Evolutionary conservation across 1,140 invertebrate species (phyloP).

Genomic region (Nebria ingens): DNA sequence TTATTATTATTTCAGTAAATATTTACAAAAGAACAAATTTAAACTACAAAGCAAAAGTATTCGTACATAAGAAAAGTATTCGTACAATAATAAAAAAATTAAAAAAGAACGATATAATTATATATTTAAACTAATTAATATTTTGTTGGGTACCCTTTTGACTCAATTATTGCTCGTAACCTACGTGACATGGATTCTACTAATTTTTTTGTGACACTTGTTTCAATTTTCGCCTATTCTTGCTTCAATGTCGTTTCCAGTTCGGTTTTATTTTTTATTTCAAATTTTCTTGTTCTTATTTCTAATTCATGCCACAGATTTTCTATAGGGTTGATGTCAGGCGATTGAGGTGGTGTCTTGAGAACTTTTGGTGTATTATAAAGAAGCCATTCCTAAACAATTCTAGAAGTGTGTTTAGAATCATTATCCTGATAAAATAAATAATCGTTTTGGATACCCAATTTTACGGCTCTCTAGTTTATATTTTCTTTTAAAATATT

Average conservation of each 20-base stretch:
- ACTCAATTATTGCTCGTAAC: background rate
- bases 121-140: background rate
- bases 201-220: background rate
- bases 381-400: background rate
- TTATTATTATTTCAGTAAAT: too few species aligned
- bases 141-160: background rate
- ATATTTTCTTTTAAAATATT: background rate
- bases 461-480: background rate
- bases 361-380: background rate
- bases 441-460: conserved; percentile 4
- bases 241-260: background rate
- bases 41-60: too few species aligned
- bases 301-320: background rate
- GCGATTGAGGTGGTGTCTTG: background rate
- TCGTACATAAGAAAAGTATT: too few species aligned
- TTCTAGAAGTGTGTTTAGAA: background rate
- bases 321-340: background rate
- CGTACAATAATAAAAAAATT: too few species aligned
- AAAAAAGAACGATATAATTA: too few species aligned
- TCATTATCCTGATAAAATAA: conserved; percentile 1
- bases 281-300: background rate
- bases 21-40: too few species aligned
- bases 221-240: background rate
- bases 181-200: background rate
- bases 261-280: background rate